A percentile compares a stretch with the other conserved stretches of the same genome.
Conservation (phyloP, 2,797 vertebrate genomes). For the Argya squamiceps region DNA sequence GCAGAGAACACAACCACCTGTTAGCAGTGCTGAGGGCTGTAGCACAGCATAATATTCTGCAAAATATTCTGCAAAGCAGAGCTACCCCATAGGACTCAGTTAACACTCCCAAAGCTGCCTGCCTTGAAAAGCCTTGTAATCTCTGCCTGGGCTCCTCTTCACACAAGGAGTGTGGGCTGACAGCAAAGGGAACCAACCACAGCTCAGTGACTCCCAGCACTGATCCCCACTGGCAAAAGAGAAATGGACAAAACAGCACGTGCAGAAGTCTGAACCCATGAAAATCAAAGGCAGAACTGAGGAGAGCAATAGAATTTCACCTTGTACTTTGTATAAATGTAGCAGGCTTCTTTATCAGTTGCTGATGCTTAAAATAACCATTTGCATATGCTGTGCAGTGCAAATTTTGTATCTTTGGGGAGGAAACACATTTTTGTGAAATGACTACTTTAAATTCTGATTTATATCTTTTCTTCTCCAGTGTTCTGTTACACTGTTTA, state of each 20-base stretch:
- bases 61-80: neutral
- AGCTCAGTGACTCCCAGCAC: neutral
- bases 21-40: neutral
- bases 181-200: neutral
- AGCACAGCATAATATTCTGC: rapidly evolving
- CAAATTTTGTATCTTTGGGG: neutral
- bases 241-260: neutral
- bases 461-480: neutral
- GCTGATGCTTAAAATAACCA: neutral
- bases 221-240: neutral
- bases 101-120: neutral
- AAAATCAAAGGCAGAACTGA: neutral
- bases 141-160: neutral
- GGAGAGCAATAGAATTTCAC: neutral
- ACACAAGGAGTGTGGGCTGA: neutral
- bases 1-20: rapidly evolving
- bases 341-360: neutral
- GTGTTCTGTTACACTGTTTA: neutral
- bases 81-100: neutral
- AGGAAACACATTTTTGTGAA: neutral
- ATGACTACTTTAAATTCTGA: neutral
- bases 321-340: neutral
- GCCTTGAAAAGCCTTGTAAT: neutral
- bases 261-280: neutral
- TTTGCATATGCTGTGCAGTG: neutral